phyloP scores from a whole-genome alignment of 2,113 vertebrate species.

The Gallinago jamesoni region DNA sequence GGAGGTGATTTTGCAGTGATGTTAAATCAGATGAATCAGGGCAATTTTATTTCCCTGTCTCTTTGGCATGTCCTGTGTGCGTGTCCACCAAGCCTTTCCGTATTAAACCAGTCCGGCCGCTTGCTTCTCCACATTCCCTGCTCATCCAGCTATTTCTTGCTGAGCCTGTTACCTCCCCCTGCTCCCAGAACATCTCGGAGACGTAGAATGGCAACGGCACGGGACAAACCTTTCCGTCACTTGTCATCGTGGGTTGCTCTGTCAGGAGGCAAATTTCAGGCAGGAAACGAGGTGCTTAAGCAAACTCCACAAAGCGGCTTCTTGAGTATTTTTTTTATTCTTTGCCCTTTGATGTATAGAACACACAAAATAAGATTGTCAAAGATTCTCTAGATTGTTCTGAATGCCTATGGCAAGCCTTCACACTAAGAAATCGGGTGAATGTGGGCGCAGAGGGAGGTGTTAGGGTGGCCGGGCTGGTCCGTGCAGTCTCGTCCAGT shows the following conservation, averaged over 20 bases:
- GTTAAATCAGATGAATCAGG: neutral
- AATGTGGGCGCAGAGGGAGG: neutral
- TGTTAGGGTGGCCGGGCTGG: neutral
- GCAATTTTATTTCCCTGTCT: neutral
- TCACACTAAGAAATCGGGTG: neutral
- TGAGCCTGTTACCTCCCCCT: neutral
- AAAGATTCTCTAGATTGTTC: neutral
- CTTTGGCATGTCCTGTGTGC: fast-evolving
- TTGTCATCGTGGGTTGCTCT: neutral
- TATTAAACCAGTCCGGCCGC: neutral
- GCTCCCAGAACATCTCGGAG: neutral
- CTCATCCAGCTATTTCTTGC: neutral
- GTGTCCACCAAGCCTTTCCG: neutral
- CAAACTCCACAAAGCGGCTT: fast-evolving
- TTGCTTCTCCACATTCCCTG: neutral
- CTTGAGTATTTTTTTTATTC: neutral
- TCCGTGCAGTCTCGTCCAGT: neutral
- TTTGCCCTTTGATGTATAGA: neutral
- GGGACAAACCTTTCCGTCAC: neutral
- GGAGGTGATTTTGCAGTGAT: neutral
- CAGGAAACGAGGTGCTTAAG: neutral
- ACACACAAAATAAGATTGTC: neutral
- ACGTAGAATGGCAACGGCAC: neutral
- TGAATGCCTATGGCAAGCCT: neutral
- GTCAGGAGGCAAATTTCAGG: neutral